Evolutionary conservation across 2,113 vertebrate species (phyloP), one percentile per base, ranked within the genome.

Genomic region (Romanogobio albipinnatus): DNA sequence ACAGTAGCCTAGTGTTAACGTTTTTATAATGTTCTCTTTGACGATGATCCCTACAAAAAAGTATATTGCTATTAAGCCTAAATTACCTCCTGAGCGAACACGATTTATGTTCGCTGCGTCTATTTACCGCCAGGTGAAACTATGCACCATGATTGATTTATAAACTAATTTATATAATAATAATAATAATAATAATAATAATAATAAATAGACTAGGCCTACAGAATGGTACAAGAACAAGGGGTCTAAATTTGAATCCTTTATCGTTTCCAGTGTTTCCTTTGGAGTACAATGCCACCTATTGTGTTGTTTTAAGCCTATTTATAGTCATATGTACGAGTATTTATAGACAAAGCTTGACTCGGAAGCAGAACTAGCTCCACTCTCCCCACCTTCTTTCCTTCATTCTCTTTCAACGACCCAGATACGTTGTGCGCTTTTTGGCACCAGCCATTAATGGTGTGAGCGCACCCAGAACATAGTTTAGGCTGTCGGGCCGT

Each of bases 311-410:
- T 80, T 49, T 29, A 29, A 68, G 74, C 6, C 61, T 81, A 81
- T 81, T 81, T 81, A 68, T 81, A 81, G 79, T 51, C 26, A 49
- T 33, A 36, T 36, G 86, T 64, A 73, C 74, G 87, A 36, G 51
- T 92, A 93, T 92, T 89, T 92, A 89, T 94, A 89, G 89, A 43
- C 45, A 62, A 64, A 47, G 81, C 0, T 4, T 56, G 79, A 84
- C 53, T 84, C 82, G 6, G 78, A 88, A 92, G 85, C 0, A 77
- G 68, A 81, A 80, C 77, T 33, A 33, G 71, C 90, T 75, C 85
- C 66, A 45, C 73, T 43, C 81, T 81, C 83, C 85, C 85, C 89
- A 87, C 26, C 47, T 68, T 19, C 47, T 68, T 68, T 58, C 74
- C n/a, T 68, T 77, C 62, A 59, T 58, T 78, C 1, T 11, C 3